Evolutionary conservation across 2,113 vertebrate species (phyloP).

Genomic region (Anser cygnoides): DNA sequence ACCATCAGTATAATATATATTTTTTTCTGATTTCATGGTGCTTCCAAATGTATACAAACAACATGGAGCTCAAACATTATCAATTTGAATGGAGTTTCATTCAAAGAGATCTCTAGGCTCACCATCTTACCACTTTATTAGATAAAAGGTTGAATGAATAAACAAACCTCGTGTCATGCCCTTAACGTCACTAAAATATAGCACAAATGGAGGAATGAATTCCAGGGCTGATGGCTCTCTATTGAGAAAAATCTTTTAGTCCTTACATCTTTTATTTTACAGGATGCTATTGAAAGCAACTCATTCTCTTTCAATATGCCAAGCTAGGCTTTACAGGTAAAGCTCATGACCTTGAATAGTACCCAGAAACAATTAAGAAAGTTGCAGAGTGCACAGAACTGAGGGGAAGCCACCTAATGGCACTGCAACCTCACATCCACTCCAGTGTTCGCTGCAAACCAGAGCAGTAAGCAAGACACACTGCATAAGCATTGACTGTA

Average conservation of each 20-base stretch:
- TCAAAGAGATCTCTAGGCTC: neutral
- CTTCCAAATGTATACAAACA: neutral
- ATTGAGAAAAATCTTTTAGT: neutral
- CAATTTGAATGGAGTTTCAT: neutral
- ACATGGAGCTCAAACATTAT: neutral
- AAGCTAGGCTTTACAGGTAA: neutral
- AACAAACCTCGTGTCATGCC: neutral
- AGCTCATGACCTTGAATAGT: neutral
- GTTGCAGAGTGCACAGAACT: neutral
- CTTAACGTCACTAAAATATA: neutral
- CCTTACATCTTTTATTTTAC: neutral
- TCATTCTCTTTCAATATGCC: neutral
- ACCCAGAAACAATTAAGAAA: neutral
- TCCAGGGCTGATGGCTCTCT: neutral
- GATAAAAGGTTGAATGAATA: neutral
- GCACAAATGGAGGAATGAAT: neutral
- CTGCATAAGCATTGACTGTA: neutral
- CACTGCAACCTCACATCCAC: rapidly evolving
- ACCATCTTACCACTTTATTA: neutral
- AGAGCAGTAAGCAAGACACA: neutral
- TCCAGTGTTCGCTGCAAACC: neutral
- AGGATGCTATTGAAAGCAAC: neutral
- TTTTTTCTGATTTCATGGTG: neutral
- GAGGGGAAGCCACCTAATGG: rapidly evolving
- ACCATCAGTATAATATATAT: neutral